Conservation (phyloP, 2,797 vertebrate species). For the Cossypha niveicapilla region DNA sequence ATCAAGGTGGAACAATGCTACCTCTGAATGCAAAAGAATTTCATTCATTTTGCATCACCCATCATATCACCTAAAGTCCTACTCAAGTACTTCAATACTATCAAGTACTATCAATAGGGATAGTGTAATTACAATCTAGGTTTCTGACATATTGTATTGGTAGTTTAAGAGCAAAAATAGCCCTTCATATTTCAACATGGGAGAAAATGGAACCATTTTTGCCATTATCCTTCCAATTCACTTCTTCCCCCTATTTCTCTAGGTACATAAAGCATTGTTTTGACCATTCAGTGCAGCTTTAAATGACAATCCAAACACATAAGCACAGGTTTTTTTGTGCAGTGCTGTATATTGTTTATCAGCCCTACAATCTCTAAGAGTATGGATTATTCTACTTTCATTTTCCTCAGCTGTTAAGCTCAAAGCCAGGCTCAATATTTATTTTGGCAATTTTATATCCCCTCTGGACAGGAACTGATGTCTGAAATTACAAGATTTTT, state of each 20-base stretch:
- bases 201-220: background rate
- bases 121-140: background rate
- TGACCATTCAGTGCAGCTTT: background rate
- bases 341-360: background rate
- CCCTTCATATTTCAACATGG: background rate
- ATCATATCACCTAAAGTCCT: background rate
- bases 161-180: background rate
- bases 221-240: background rate
- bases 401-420: background rate
- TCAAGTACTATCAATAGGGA: too few relatives aligned
- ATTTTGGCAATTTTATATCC: background rate
- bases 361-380: background rate
- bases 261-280: background rate
- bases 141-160: background rate
- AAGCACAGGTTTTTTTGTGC: background rate
- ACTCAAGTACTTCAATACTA: background rate
- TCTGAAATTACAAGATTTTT: background rate
- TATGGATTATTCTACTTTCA: background rate
- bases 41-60: background rate
- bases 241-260: background rate
- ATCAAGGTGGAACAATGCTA: background rate
- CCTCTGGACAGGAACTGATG: background rate
- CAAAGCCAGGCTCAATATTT: background rate
- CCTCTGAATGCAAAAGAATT: background rate
- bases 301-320: background rate